Conservation (phyloP, 2,113 vertebrate species). For the Regulus satrapa region DNA sequence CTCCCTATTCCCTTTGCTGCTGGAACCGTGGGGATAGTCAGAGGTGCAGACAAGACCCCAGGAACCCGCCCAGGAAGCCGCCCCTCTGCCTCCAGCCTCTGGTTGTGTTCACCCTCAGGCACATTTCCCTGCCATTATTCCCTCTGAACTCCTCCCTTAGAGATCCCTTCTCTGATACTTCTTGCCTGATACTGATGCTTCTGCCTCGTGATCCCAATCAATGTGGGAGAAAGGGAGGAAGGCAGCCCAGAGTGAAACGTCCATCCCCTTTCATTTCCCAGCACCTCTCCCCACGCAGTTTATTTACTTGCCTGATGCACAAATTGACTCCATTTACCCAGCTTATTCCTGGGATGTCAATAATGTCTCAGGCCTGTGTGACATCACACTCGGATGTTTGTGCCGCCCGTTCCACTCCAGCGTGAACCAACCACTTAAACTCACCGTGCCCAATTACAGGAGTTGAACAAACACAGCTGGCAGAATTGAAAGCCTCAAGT, state of each 20-base stretch:
- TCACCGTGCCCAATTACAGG: neutral
- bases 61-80: neutral
- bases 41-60: neutral
- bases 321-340: constrained; percentile 18
- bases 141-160: neutral
- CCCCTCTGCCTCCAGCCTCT: neutral
- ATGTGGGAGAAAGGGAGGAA: neutral
- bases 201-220: neutral
- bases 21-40: neutral
- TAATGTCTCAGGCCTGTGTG: neutral
- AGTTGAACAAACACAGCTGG: neutral
- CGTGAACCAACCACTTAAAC: neutral
- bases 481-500: neutral
- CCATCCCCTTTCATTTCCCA: neutral
- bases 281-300: neutral
- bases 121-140: neutral
- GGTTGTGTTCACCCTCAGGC: neutral
- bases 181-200: neutral
- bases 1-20: neutral
- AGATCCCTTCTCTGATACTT: neutral
- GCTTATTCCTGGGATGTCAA: neutral
- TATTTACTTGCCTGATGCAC: constrained; percentile 1
- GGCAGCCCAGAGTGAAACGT: neutral
- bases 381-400: neutral
- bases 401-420: neutral